Evolutionary conservation across 23 tunicate species (phyloP).

Genomic region (Diplosoma virens): DNA sequence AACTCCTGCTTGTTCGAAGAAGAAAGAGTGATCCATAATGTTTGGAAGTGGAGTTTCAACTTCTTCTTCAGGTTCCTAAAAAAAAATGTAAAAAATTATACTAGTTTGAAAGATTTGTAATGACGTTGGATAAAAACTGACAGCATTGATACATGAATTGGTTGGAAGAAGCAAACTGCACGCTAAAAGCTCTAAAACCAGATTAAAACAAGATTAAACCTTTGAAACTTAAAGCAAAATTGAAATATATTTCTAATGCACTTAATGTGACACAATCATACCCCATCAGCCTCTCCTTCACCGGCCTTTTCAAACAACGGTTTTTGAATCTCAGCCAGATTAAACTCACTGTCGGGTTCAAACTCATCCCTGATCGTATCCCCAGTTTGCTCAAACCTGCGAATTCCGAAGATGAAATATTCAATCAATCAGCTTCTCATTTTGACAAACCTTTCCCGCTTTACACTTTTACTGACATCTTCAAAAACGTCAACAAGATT

Average conservation of each 20-base stretch:
- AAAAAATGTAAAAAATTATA: no score
- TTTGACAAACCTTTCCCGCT: constrained; percentile 51
- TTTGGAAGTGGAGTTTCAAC: constrained; percentile 92
- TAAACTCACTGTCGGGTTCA: constrained; percentile 76
- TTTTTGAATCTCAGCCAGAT: constrained; percentile 90
- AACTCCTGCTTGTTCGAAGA: constrained; percentile 94
- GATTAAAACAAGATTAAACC: no score
- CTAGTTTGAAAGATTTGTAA: no score
- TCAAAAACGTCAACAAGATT: constrained; percentile 87
- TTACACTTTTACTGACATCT: constrained; percentile 66
- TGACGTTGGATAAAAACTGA: no score
- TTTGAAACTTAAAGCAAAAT: no score
- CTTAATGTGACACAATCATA: no score
- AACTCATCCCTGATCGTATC: constrained; percentile 86
- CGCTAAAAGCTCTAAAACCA: no score
- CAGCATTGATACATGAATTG: no score
- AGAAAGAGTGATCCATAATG: constrained; percentile 77
- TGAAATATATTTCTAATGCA: no score
- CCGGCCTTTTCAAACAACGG: constrained; percentile 70
- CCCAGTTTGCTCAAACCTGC: constrained; percentile 51
- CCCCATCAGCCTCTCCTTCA: constrained; percentile 87
- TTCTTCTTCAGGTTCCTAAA: constrained; percentile 94
- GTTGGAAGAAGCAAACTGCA: no score
- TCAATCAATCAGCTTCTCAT: not conserved
- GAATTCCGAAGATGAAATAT: not conserved